Conservation (phyloP, 2,888 invertebrate genomes). For the Diadegma fenestrale region DNA sequence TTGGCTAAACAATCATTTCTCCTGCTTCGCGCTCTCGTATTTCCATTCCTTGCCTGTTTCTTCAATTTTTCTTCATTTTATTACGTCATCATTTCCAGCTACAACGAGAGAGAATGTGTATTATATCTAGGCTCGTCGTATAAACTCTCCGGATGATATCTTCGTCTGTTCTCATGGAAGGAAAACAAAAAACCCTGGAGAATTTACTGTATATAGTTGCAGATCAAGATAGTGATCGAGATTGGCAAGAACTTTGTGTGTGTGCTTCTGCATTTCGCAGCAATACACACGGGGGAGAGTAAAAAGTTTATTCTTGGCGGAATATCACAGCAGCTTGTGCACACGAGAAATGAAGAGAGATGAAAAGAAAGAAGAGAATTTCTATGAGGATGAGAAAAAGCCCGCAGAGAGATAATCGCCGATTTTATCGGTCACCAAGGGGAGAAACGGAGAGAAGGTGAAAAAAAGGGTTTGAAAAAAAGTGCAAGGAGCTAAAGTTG, state of each 20-base stretch:
- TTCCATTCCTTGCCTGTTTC: conserved; percentile 26
- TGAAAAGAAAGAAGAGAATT: conserved; percentile 49
- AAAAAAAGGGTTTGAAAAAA: conserved; percentile 39
- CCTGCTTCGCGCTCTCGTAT: conserved; percentile 23
- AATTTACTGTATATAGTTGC: conserved; percentile 59
- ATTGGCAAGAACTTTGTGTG: conserved; percentile 59
- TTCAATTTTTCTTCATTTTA: conserved; percentile 43
- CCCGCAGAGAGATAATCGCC: conserved; percentile 66
- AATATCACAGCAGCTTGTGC: conserved; percentile 57
- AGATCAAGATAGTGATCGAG: conserved; percentile 66
- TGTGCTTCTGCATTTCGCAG: conserved; percentile 55
- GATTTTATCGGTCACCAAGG: conserved; percentile 67
- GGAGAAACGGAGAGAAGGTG: conserved; percentile 43
- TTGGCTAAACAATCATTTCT: conserved; percentile 65
- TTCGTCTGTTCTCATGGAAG: conserved; percentile 47
- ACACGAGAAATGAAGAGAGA: conserved; percentile 31
- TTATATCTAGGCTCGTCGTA: conserved; percentile 13
- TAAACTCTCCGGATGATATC: conserved; percentile 62
- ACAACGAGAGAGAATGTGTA: conserved; percentile 42
- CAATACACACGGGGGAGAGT: conserved; percentile 34
- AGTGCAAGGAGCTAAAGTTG: conserved; percentile 37
- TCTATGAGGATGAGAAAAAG: conserved; percentile 69
- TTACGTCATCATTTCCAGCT: conserved; percentile 55
- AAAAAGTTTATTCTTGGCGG: conserved; percentile 65
- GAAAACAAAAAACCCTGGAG: conserved; percentile 25